These are phyloP conservation scores for Chionodraco myersi DNA, from an alignment of 2,113 vertebrate genomes.

Conservation along the genomic window DNA sequence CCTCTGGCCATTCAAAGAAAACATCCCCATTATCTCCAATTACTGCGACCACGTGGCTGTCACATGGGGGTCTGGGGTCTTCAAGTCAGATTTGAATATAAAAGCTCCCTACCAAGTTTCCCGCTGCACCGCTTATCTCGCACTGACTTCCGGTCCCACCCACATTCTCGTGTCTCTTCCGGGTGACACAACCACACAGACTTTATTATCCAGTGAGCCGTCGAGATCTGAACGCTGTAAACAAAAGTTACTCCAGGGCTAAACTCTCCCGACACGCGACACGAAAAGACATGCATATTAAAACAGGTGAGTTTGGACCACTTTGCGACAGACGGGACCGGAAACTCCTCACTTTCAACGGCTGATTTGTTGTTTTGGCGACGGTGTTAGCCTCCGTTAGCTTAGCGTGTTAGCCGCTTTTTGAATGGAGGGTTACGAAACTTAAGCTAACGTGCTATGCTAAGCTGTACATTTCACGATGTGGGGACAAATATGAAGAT, in stretches of 20 bases:
- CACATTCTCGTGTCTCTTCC: constrained; percentile 77
- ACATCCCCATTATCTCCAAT: background rate
- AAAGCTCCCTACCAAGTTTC: constrained; percentile 59
- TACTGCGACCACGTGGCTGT: constrained; percentile 9
- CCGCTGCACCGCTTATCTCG: constrained; percentile 71
- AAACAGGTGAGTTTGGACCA: constrained; percentile 74
- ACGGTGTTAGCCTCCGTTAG: constrained; percentile 54
- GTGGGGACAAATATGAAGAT: background rate
- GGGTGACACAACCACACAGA: constrained; percentile 60
- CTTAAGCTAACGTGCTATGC: constrained; percentile 58
- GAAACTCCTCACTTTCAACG: background rate
- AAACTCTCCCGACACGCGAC: constrained; percentile 31
- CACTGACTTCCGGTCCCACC: constrained; percentile 72
- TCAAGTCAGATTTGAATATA: constrained; percentile 1
- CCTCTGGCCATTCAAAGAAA: background rate
- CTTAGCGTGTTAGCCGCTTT: constrained; percentile 44
- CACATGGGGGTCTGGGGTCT: background rate
- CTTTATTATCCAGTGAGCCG: constrained; percentile 39
- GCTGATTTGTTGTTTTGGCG: constrained; percentile 10
- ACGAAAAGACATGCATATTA: constrained; percentile 83
- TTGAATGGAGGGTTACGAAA: constrained; percentile 81
- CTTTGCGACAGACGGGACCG: background rate
- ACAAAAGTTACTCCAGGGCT: constrained; percentile 77
- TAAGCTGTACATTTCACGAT: background rate
- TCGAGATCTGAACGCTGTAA: constrained; percentile 60